phyloP scores from a whole-genome alignment of 2,113 vertebrate species.

The Mastomys natalensis region DNA sequence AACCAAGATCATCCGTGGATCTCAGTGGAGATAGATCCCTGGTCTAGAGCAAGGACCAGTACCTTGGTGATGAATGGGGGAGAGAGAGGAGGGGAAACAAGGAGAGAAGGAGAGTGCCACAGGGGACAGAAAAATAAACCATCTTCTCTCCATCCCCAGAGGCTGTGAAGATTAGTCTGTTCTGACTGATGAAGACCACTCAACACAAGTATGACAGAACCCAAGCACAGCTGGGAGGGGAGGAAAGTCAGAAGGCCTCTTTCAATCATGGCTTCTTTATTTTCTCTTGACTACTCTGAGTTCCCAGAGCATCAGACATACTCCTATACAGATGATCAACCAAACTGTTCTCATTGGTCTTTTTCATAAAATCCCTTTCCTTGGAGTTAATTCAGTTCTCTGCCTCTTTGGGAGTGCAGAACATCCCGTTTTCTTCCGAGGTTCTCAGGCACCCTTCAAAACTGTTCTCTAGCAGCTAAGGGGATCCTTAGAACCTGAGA shows the following conservation, averaged over 20 bases:
- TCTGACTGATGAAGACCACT: background rate
- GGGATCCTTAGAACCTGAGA: background rate
- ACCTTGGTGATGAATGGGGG: background rate
- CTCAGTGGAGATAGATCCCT: background rate
- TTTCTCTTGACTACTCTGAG: background rate
- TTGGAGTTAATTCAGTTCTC: background rate
- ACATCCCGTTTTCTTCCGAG: background rate
- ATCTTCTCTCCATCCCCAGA: background rate
- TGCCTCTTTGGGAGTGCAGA: background rate
- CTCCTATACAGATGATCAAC: background rate
- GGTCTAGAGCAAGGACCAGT: background rate
- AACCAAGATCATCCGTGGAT: background rate
- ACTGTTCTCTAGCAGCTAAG: background rate
- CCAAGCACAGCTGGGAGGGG: background rate
- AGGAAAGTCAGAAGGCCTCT: background rate
- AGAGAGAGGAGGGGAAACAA: background rate
- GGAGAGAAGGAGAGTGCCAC: accelerated
- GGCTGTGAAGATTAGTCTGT: background rate
- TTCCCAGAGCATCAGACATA: background rate
- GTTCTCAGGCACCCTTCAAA: background rate
- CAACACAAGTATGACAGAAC: background rate
- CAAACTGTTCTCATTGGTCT: background rate
- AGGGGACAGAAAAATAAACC: background rate
- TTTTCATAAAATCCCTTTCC: background rate
- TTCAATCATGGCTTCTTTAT: background rate